Percentiles rank a stretch among this genome's conserved stretches.
phyloP scores from a whole-genome alignment of 2,797 vertebrate genomes.

The Alfaro cultratus region DNA sequence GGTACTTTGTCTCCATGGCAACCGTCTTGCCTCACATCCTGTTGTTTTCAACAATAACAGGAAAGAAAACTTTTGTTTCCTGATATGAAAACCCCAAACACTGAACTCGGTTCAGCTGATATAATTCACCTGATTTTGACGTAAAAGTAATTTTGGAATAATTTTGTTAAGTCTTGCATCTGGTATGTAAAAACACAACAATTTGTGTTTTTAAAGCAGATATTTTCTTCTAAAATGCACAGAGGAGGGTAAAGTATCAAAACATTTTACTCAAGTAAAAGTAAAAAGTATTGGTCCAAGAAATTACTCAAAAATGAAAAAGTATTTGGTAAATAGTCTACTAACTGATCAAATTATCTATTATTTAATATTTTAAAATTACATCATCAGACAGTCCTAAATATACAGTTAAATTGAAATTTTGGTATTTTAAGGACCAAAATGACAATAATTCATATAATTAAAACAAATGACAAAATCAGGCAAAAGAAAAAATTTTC shows the following conservation, averaged over 20 bases:
- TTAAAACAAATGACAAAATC: too few relatives aligned
- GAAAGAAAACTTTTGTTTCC: neutral
- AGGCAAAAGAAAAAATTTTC: too few relatives aligned
- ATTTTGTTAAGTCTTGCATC: neutral
- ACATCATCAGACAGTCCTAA: too few relatives aligned
- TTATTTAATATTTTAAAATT: too few relatives aligned
- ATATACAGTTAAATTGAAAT: too few relatives aligned
- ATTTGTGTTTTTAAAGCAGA: neutral
- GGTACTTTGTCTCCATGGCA: conserved; percentile 44
- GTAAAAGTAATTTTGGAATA: neutral
- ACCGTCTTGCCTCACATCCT: neutral
- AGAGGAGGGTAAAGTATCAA: neutral
- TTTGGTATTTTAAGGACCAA: too few relatives aligned
- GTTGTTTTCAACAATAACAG: neutral
- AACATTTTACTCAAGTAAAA: too few relatives aligned
- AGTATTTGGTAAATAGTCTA: too few relatives aligned
- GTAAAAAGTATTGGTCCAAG: too few relatives aligned
- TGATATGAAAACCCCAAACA: neutral
- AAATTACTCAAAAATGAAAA: too few relatives aligned
- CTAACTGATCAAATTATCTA: too few relatives aligned
- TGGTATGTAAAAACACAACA: neutral
- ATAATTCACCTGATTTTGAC: neutral
- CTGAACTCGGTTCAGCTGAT: neutral
- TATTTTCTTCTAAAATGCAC: neutral
- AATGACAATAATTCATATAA: too few relatives aligned